A percentile compares a stretch with the other conserved stretches of the same genome.
phyloP scores from a whole-genome alignment of 2,797 vertebrate species.

The Acomys russatus region DNA sequence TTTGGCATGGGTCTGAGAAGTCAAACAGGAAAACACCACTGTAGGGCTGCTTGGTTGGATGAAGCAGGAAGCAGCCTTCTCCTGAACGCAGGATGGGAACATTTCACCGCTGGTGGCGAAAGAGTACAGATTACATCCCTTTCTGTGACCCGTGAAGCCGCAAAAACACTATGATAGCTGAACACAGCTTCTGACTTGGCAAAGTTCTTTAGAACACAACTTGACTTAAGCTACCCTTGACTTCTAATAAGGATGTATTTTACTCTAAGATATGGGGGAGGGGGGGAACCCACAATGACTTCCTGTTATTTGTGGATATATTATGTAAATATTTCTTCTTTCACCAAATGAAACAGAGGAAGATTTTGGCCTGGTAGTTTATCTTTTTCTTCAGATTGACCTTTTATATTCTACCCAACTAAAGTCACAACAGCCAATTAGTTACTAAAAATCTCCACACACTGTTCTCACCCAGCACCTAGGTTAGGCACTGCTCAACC shows the following conservation, averaged over 20 bases:
- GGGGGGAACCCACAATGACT: background rate
- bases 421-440: slow-evolving; percentile 58
- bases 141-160: slow-evolving; percentile 88
- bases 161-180: slow-evolving; percentile 81
- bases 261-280: slow-evolving; percentile 52
- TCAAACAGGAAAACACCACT: slow-evolving; percentile 93
- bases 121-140: slow-evolving; percentile 88
- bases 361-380: slow-evolving; percentile 48
- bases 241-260: slow-evolving; percentile 19
- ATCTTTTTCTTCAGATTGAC: slow-evolving; percentile 59
- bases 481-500: background rate
- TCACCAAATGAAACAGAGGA: slow-evolving; percentile 45
- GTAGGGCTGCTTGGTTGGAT: slow-evolving; percentile 93
- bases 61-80: slow-evolving; percentile 88
- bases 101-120: slow-evolving; percentile 88
- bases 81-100: slow-evolving; percentile 84
- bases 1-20: slow-evolving; percentile 85
- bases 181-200: slow-evolving; percentile 61
- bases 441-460: slow-evolving; percentile 42
- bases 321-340: slow-evolving; percentile 68
- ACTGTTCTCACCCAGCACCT: background rate
- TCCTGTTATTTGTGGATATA: slow-evolving; percentile 55
- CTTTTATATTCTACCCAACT: slow-evolving; percentile 27
- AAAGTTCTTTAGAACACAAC: slow-evolving; percentile 60
- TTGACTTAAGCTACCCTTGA: slow-evolving; percentile 50